These are phyloP conservation scores for Poecilobothrus nobilitatus DNA, from an alignment of 2,888 invertebrate species.

Conservation along the genomic window DNA sequence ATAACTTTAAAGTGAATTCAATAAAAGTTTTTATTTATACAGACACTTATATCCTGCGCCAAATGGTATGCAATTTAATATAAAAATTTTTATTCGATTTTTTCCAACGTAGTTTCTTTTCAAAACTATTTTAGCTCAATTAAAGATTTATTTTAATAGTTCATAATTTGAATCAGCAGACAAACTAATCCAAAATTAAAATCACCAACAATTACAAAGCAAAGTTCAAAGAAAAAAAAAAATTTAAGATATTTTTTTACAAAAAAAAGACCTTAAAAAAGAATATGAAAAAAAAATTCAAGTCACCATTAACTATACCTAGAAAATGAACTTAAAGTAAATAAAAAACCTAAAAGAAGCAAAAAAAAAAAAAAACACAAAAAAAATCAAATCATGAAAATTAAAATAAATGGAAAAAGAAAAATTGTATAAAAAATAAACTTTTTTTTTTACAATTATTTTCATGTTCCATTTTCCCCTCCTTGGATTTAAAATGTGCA, in stretches of 20 bases:
- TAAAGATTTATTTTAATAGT: too few species aligned
- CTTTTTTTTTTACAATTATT: background rate
- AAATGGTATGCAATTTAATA: too few species aligned
- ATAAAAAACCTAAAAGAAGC: background rate
- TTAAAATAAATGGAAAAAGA: background rate
- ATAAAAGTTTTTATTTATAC: too few species aligned
- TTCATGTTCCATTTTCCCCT: background rate
- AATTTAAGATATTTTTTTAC: background rate
- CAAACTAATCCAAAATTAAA: too few species aligned
- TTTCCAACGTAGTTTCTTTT: too few species aligned
- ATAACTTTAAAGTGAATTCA: too few species aligned
- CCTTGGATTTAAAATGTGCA: too few species aligned
- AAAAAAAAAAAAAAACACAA: background rate
- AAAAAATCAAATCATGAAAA: background rate
- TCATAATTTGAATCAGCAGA: too few species aligned
- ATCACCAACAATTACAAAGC: background rate
- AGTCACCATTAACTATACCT: background rate
- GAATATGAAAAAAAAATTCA: background rate
- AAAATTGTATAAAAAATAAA: too few species aligned
- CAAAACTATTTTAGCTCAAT: too few species aligned
- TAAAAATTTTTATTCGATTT: too few species aligned
- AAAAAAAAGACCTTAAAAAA: background rate
- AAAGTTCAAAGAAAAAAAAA: background rate
- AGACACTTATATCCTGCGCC: too few species aligned
- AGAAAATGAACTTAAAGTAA: background rate